These are phyloP conservation scores for Atractosteus spatula DNA, from an alignment of 2,113 vertebrate species.

Conservation along the genomic window DNA sequence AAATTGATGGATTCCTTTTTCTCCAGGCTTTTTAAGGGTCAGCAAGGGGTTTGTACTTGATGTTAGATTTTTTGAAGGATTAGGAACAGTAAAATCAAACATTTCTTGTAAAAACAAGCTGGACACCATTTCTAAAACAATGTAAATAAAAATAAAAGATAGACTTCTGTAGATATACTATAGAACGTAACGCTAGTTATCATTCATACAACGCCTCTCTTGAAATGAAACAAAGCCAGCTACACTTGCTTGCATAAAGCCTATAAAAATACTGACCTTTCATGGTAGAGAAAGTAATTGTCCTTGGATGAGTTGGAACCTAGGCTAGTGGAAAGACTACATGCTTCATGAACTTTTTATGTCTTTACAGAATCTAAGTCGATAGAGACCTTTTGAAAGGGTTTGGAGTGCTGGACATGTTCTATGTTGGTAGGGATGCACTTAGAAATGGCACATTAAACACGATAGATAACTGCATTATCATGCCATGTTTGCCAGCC, in stretches of 20 bases:
- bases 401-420: neutral
- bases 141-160: neutral
- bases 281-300: conserved; percentile 21
- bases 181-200: conserved; percentile 35
- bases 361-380: neutral
- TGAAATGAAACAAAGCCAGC: no score
- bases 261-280: no score
- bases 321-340: conserved; percentile 33
- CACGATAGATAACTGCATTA: no score
- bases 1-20: conserved; percentile 52
- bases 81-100: neutral
- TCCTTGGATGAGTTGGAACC: conserved; percentile 30
- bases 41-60: conserved; percentile 42
- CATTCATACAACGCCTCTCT: conserved; percentile 20
- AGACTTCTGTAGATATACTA: conserved; percentile 23
- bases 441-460: no score
- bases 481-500: no score
- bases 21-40: conserved; percentile 40
- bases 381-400: neutral
- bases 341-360: conserved; percentile 20
- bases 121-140: no score
- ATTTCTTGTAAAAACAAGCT: neutral
- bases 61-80: conserved; percentile 13
- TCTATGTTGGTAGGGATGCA: no score
- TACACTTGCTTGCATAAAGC: no score